Evolutionary conservation across 64 coral and sea anemone genomes (phyloP).

Genomic region (Actinia tenebrosa): DNA sequence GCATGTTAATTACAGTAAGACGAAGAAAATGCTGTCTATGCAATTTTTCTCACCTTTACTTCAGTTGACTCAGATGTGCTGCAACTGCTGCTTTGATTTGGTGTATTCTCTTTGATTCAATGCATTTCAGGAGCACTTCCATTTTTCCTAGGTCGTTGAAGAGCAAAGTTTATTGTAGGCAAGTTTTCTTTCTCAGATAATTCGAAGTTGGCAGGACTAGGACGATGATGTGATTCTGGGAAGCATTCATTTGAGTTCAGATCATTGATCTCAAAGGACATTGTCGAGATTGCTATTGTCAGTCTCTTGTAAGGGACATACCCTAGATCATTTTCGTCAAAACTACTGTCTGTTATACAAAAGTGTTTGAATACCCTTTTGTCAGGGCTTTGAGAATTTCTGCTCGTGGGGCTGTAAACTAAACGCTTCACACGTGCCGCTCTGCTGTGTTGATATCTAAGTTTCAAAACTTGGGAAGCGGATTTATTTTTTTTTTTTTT

Average conservation of each 20-base stretch:
- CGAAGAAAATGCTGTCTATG: too few species aligned
- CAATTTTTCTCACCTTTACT: too few species aligned
- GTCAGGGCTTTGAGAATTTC: neutral
- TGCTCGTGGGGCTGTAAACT: neutral
- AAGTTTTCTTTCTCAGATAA: slow-evolving; percentile 14
- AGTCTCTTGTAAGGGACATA: neutral
- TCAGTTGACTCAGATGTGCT: too few species aligned
- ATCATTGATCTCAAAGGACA: neutral
- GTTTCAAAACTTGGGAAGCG: neutral
- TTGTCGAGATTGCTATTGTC: neutral
- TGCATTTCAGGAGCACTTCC: too few species aligned
- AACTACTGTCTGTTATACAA: neutral
- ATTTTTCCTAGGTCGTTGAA: too few species aligned
- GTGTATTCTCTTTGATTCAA: too few species aligned
- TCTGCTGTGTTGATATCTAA: neutral
- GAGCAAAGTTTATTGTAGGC: neutral
- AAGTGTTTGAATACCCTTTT: neutral
- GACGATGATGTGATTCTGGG: neutral
- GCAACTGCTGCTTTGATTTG: too few species aligned
- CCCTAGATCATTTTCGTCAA: neutral
- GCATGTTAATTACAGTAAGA: too few species aligned
- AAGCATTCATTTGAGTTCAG: neutral
- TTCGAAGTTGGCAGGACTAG: neutral
- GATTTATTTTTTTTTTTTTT: neutral
- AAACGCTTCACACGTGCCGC: slow-evolving; percentile 1